Base-by-base conservation (phyloP, 1,140 invertebrate genomes). In the Sycobia sp. region DNA sequence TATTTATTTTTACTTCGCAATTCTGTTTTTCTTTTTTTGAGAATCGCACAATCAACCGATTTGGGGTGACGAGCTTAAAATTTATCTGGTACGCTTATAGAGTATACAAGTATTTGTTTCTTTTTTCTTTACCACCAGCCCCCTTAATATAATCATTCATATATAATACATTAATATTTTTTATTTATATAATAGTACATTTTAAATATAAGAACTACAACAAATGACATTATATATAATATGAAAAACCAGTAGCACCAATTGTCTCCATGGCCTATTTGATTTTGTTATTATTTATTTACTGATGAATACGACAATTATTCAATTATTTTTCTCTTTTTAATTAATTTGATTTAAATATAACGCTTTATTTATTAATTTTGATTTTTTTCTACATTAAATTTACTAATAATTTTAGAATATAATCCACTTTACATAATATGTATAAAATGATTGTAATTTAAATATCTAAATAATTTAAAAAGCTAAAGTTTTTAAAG, bases 41-140 rank as follows among this genome's bases (percentile, higher is more conserved):
- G 39, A 13, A 14, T n/a, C 9, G n/a, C 46, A 47, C 16, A 5
- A 29, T 14, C 9, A 41, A 60, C 25, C 27, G 29, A 23, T 61
- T 61, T 51, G 16, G 20, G 34, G 2, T 23, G 16, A 14, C 41
- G 16, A 20, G 11, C 59, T 69, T 65, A 50, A 63, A 56, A 69
- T 58, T 66, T 54, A 60, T 69, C 55, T 43, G 58, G 44, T 49
- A 34, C 53, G 60, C 64, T 65, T 69, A 70, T 65, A 67, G 67
- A 71, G 70, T 75, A 75, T 74, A 73, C 67, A 72, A 77, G 75
- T 69, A 62, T 77, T 70, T 58, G 18, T 38, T 47, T 46, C 13
- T 14, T 58, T 53, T 51, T 61, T 61, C 23, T 78, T 72, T 78
- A 77, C 76, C 78, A 80, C n/a, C 78, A 80, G 78, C 78, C 78